A percentile compares a stretch with the other conserved stretches of the same genome.
Conservation (phyloP, 1,140 invertebrate species). For the Ericerus pela region DNA sequence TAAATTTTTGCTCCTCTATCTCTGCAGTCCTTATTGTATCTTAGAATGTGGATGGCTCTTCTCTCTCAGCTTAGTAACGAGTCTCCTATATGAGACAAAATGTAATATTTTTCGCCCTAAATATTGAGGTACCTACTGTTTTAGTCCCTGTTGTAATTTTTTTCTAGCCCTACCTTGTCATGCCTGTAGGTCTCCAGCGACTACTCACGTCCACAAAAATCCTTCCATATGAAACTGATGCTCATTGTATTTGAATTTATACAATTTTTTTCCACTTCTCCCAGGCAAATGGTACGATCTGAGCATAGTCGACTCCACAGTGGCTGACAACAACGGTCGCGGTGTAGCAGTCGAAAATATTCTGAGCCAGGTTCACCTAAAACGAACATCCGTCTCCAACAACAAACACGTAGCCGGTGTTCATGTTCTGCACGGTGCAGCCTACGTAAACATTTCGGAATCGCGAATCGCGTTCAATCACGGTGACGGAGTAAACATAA, state of each 20-base stretch:
- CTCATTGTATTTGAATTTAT: conserved; percentile 1
- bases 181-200: no score
- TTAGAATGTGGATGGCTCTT: no score
- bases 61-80: no score
- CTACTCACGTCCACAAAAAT: no score
- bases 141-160: conserved; percentile 8
- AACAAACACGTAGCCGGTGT: conserved; percentile 29
- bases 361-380: conserved; percentile 61
- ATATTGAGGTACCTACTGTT: no score
- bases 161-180: no score
- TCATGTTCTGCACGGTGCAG: conserved; percentile 42
- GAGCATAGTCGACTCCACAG: conserved; percentile 65
- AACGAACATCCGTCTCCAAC: conserved; percentile 63
- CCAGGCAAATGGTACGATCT: conserved; percentile 70
- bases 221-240: no score
- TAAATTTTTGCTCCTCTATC: no score
- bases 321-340: conserved; percentile 81
- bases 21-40: no score
- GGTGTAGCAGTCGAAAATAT: conserved; percentile 76
- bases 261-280: conserved; percentile 20
- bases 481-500: conserved; percentile 82
- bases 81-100: no score
- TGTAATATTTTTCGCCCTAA: no score
- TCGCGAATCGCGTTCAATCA: conserved; percentile 79
- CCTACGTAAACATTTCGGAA: conserved; percentile 83